Conservation (phyloP, 2,113 vertebrate genomes). For the Nothobranchius kuhntae region DNA sequence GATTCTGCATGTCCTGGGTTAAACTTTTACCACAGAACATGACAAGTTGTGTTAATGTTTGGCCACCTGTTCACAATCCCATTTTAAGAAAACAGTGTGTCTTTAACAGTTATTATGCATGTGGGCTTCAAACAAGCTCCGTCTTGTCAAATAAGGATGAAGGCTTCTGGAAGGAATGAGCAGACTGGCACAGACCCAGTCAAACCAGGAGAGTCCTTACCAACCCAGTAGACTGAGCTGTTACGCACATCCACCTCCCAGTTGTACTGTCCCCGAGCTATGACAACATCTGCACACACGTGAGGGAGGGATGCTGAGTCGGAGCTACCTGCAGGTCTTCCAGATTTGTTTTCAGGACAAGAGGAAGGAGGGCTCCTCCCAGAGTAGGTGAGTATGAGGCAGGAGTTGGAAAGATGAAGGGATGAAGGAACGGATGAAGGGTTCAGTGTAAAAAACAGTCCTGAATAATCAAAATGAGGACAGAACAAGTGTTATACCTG, state of each 20-base stretch:
- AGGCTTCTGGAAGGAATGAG: slow-evolving; percentile 44
- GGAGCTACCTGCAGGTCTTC: not conserved
- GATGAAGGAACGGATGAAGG: slow-evolving; percentile 39
- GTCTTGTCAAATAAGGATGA: slow-evolving; percentile 39
- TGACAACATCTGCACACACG: slow-evolving; percentile 51
- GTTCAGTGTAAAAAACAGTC: slow-evolving; percentile 65
- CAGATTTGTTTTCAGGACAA: not conserved
- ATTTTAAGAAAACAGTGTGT: not conserved
- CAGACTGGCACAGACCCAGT: slow-evolving; percentile 21
- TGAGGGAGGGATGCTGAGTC: slow-evolving; percentile 24
- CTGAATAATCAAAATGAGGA: slow-evolving; percentile 31
- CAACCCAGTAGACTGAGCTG: slow-evolving; percentile 74
- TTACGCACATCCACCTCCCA: slow-evolving; percentile 81
- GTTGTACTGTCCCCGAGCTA: slow-evolving; percentile 73
- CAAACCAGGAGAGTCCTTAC: slow-evolving; percentile 43
- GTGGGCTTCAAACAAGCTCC: slow-evolving; percentile 7
- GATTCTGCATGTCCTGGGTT: no score
- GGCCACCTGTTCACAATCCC: no score
- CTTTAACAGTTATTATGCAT: not conserved
- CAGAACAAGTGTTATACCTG: not conserved
- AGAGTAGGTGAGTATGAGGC: slow-evolving; percentile 53
- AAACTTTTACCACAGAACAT: no score
- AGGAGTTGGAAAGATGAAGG: slow-evolving; percentile 65
- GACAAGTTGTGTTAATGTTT: no score
- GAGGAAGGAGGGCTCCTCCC: not conserved